Evolutionary conservation across 2,797 vertebrate species (phyloP).

Genomic region (Vespertilio murinus): DNA sequence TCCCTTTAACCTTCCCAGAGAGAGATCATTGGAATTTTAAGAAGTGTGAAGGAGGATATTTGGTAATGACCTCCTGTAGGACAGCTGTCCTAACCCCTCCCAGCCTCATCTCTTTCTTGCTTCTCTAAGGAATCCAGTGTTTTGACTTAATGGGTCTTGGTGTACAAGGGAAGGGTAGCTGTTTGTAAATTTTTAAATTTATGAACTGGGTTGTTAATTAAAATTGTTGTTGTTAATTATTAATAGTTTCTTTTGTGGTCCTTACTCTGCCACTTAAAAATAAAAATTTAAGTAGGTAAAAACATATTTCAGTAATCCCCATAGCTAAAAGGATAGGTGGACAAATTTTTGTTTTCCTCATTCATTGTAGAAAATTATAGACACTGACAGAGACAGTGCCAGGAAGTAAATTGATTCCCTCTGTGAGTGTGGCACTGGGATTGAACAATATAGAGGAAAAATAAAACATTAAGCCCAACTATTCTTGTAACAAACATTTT

Average conservation of each 20-base stretch:
- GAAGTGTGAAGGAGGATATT: not conserved
- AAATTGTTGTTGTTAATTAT: constrained; percentile 30
- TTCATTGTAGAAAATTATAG: constrained; percentile 48
- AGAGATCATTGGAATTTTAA: not conserved
- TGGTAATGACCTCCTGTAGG: not conserved
- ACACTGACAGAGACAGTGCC: constrained; percentile 17
- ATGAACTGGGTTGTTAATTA: constrained; percentile 32
- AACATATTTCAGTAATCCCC: constrained; percentile 21
- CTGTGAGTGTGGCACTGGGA: not conserved
- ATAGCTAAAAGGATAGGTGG: constrained; percentile 36
- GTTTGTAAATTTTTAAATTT: not conserved
- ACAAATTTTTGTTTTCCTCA: constrained; percentile 30
- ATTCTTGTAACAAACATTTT: constrained; percentile 2
- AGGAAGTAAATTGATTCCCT: constrained; percentile 53
- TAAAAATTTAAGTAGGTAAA: constrained; percentile 48
- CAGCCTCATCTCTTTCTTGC: not conserved
- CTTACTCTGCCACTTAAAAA: constrained; percentile 33
- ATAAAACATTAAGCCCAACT: not conserved
- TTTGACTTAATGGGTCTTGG: not conserved
- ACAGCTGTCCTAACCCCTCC: not conserved
- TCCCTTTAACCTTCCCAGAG: not conserved
- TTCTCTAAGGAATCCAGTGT: not conserved
- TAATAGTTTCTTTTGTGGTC: constrained; percentile 40
- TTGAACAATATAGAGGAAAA: not conserved
- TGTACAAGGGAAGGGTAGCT: not conserved